Evolutionary conservation across 2,113 vertebrate species (phyloP).

Genomic region (Tupaia tana): DNA sequence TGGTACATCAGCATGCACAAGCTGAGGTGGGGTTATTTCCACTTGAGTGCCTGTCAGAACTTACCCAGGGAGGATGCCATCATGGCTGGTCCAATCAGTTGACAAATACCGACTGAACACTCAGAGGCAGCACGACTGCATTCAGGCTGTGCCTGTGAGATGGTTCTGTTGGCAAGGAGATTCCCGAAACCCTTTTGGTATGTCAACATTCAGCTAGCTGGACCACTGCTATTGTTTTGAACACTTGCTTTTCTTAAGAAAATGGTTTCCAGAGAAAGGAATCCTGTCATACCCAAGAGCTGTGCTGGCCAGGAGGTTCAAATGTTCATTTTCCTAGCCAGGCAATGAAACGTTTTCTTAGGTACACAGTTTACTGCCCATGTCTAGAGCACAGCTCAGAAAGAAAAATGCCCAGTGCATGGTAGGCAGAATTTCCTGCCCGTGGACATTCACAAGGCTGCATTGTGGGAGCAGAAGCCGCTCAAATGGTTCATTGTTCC

Average conservation of each 20-base stretch:
- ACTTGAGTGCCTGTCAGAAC: not conserved
- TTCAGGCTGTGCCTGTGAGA: not conserved
- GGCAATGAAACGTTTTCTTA: constrained; percentile 57
- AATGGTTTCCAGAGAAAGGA: constrained; percentile 48
- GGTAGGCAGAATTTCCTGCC: constrained; percentile 81
- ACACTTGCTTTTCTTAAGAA: constrained; percentile 45
- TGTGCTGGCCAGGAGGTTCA: not conserved
- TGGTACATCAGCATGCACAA: not conserved
- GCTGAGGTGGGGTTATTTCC: not conserved
- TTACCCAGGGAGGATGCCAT: not conserved
- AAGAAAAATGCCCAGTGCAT: constrained; percentile 77
- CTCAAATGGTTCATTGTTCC: constrained; percentile 83
- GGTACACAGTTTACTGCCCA: constrained; percentile 57
- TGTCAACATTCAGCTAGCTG: not conserved
- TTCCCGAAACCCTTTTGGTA: not conserved
- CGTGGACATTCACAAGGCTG: constrained; percentile 82
- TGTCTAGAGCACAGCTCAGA: constrained; percentile 60
- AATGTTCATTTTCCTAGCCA: constrained; percentile 48
- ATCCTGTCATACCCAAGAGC: not conserved
- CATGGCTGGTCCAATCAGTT: not conserved
- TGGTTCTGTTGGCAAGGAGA: not conserved
- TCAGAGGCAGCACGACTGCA: not conserved
- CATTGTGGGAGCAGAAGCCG: constrained; percentile 81
- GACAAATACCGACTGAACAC: not conserved
- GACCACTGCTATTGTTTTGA: not conserved